These are phyloP conservation scores for Tipula helvola DNA, from an alignment of 2,888 invertebrate species.

Conservation along the genomic window DNA sequence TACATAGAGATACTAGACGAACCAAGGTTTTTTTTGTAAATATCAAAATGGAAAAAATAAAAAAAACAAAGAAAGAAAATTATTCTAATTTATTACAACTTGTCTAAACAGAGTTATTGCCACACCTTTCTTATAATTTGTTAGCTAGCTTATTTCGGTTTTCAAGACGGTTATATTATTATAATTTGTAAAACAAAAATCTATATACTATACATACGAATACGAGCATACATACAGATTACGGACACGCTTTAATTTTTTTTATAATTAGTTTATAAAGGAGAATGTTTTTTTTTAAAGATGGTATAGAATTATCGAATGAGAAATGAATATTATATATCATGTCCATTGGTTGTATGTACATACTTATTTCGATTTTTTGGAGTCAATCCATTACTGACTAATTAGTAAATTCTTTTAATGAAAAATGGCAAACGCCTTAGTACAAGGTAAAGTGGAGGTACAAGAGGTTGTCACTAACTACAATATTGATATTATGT, in stretches of 20 bases:
- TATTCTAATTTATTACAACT: neutral
- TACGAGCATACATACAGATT: neutral
- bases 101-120: conserved; percentile 8
- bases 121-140: conserved; percentile 7
- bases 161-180: neutral
- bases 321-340: neutral
- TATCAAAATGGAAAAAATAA: neutral
- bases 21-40: neutral
- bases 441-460: too few relatives aligned
- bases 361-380: neutral
- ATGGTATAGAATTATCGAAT: neutral
- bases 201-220: neutral
- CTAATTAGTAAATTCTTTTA: neutral
- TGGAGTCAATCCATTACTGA: neutral
- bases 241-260: neutral
- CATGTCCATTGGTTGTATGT: neutral
- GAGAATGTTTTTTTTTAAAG: neutral
- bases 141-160: neutral
- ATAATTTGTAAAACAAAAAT: neutral
- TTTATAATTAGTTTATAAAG: neutral
- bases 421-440: too few relatives aligned
- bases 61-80: neutral
- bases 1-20: neutral
- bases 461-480: too few relatives aligned
- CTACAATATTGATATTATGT: too few relatives aligned